Conservation (phyloP, 2,797 vertebrate genomes). For the Xenopus petersii region DNA sequence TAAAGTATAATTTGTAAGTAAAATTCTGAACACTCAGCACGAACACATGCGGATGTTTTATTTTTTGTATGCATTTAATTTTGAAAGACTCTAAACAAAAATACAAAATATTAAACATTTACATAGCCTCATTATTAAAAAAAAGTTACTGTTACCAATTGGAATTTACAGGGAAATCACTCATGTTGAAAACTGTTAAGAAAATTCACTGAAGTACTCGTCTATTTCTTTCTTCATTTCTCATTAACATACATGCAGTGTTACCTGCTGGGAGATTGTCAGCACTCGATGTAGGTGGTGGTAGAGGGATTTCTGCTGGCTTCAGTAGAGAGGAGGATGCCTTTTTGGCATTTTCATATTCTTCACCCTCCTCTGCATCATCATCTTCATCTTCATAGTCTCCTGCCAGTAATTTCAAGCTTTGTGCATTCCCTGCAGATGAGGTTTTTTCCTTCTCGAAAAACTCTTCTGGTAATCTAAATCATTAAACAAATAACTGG, state of each 20-base stretch:
- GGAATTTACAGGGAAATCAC: no score
- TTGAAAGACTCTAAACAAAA: no score
- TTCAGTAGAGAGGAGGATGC: constrained; percentile 34
- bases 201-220: no score
- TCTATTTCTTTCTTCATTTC: no score
- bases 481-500: neutral
- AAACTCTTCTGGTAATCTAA: constrained; percentile 64
- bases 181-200: no score
- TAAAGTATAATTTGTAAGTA: no score
- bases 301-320: constrained; percentile 34
- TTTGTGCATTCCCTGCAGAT: constrained; percentile 53
- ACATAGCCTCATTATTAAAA: no score
- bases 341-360: constrained; percentile 49
- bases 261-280: constrained; percentile 58
- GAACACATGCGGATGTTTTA: no score
- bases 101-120: no score
- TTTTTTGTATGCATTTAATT: no score
- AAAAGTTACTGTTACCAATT: no score
- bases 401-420: constrained; percentile 71
- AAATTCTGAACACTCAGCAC: no score
- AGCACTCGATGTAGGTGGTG: constrained; percentile 51
- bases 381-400: constrained; percentile 69
- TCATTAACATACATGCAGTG: neutral
- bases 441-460: constrained; percentile 57
- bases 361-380: constrained; percentile 51